Evolutionary conservation across 35 echinoderm and acorn worm species (phyloP).

Genomic region (Nesometra sesokonis): DNA sequence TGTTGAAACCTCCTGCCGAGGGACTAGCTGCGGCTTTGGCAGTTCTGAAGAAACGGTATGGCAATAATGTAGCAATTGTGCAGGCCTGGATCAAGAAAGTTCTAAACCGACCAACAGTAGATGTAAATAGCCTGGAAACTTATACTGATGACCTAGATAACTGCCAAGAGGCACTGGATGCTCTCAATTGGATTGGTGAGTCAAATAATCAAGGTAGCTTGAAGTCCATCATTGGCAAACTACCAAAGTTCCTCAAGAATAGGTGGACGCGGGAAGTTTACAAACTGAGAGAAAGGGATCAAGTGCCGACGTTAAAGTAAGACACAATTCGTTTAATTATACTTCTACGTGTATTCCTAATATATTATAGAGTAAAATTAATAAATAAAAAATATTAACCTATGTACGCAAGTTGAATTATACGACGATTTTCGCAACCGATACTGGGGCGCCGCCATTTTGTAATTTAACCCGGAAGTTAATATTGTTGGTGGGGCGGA

Average conservation of each 20-base stretch:
- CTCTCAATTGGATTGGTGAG: background rate
- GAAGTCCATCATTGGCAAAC: conserved; percentile 5
- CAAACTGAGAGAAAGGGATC: too few species aligned
- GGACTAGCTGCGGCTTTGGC: background rate
- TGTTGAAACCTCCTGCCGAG: background rate
- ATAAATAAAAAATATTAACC: background rate
- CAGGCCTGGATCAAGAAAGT: conserved; percentile 26
- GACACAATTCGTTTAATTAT: too few species aligned
- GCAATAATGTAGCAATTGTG: background rate
- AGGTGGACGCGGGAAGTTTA: too few species aligned
- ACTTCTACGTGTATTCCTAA: background rate
- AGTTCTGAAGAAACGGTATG: background rate
- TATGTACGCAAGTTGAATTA: background rate
- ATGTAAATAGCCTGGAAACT: background rate
- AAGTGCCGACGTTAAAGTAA: too few species aligned
- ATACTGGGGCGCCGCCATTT: background rate
- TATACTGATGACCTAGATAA: conserved; percentile 16
- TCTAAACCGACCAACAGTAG: background rate
- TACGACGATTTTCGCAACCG: background rate
- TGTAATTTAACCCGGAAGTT: background rate
- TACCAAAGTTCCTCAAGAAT: too few species aligned
- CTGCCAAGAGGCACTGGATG: background rate
- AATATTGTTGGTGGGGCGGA: background rate
- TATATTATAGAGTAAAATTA: background rate
- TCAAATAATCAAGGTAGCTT: conserved; percentile 6